phyloP scores from a whole-genome alignment of 2,888 invertebrate species.

The Lasioglossum leucozonium region DNA sequence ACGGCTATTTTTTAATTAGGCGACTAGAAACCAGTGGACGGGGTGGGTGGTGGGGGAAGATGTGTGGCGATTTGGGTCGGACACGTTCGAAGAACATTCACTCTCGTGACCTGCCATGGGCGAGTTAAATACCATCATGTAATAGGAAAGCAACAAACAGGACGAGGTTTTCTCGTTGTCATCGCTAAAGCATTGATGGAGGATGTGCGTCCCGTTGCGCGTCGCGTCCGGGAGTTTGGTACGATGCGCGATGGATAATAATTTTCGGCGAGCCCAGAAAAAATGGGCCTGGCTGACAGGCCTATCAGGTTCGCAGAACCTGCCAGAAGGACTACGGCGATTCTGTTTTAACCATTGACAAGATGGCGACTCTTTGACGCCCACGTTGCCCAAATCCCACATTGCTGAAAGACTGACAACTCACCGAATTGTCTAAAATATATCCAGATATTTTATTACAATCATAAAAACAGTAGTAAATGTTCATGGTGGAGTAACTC shows the following conservation, averaged over 20 bases:
- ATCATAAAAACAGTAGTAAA: not conserved
- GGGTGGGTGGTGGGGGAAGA: constrained; percentile 12
- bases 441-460: not conserved
- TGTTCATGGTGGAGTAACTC: not conserved
- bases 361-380: constrained; percentile 15
- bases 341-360: constrained; percentile 59
- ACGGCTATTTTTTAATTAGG: constrained; percentile 80
- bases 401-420: constrained; percentile 10
- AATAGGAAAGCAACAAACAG: constrained; percentile 74
- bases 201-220: not conserved
- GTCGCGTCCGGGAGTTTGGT: not conserved
- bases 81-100: constrained; percentile 34
- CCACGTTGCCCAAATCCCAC: not conserved
- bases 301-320: constrained; percentile 75
- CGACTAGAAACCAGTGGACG: constrained; percentile 70
- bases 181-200: not conserved
- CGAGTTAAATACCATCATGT: constrained; percentile 69
- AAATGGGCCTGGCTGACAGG: constrained; percentile 75
- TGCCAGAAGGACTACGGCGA: constrained; percentile 56
- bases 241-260: constrained; percentile 56
- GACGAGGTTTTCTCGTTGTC: constrained; percentile 27
- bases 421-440: not conserved
- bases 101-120: constrained; percentile 62
- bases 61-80: constrained; percentile 35
- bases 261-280: constrained; percentile 75